Conservation (phyloP, 1,140 invertebrate species). For the Pollicipes pollicipes region DNA sequence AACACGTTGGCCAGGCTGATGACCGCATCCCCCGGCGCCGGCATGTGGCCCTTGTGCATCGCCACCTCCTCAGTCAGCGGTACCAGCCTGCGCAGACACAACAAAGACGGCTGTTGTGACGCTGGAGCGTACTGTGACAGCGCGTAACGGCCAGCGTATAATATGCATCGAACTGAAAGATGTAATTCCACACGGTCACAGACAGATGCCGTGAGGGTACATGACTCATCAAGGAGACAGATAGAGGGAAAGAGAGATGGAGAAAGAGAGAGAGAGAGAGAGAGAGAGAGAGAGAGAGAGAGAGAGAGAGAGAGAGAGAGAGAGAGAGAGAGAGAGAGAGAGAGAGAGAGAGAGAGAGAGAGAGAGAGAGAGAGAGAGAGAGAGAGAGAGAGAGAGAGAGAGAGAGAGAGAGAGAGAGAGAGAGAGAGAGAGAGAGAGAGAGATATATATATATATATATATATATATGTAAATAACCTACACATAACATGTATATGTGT, state of each 20-base stretch:
- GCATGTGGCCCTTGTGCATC: not conserved
- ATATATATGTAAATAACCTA: not conserved
- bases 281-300: conserved; percentile 6
- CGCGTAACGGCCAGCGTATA: too few species aligned
- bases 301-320: conserved; percentile 7
- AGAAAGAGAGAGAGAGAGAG: not conserved
- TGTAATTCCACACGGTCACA: too few species aligned
- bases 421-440: not conserved
- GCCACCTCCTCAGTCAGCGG: not conserved
- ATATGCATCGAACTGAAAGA: too few species aligned
- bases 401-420: not conserved
- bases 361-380: not conserved
- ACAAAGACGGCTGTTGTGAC: too few species aligned
- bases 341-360: conserved; percentile 10
- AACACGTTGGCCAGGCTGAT: not conserved
- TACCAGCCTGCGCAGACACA: not conserved
- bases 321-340: conserved; percentile 9
- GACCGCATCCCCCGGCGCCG: not conserved
- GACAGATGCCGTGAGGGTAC: too few species aligned
- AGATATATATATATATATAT: too few species aligned
- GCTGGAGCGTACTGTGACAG: too few species aligned
- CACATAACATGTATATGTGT: too few species aligned
- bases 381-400: not conserved
- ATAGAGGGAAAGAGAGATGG: not conserved
- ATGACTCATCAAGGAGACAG: too few species aligned